phyloP scores from a whole-genome alignment of 2,888 invertebrate species.

The Caprella mutica region DNA sequence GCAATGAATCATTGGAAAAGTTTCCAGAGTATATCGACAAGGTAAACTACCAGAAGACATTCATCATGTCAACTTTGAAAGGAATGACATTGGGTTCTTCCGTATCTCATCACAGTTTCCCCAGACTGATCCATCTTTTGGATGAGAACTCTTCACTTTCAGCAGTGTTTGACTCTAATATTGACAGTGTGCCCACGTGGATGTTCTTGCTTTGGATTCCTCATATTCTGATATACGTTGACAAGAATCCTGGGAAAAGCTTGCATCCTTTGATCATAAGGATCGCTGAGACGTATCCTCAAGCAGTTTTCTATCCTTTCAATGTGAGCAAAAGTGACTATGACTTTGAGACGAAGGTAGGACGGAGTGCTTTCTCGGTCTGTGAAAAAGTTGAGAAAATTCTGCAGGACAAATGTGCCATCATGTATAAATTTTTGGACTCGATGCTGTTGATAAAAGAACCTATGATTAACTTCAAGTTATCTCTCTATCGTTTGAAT shows the following conservation, averaged over 20 bases:
- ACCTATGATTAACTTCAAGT: conserved; percentile 15
- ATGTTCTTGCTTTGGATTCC: conserved; percentile 32
- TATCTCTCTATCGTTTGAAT: too few relatives aligned
- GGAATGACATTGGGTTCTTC: conserved; percentile 25
- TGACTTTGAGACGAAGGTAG: conserved; percentile 15
- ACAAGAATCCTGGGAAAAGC: conserved; percentile 20
- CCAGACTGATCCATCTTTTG: conserved; percentile 29
- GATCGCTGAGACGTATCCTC: conserved; percentile 29
- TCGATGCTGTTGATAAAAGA: conserved; percentile 20
- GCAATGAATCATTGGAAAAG: conserved; percentile 20
- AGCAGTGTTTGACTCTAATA: conserved; percentile 6
- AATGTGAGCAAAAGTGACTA: conserved; percentile 20
- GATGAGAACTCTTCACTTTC: conserved; percentile 18
- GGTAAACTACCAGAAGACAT: conserved; percentile 7
- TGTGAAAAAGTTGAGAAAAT: conserved; percentile 18
- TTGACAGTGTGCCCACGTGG: conserved; percentile 24
- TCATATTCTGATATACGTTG: conserved; percentile 33
- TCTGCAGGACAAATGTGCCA: conserved; percentile 8
- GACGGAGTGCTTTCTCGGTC: conserved; percentile 13
- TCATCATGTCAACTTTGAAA: conserved; percentile 15
- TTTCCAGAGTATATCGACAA: conserved; percentile 15
- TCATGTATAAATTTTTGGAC: conserved; percentile 19
- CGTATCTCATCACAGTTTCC: conserved; percentile 27
- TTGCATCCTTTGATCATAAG: conserved; percentile 23
- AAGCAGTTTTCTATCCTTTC: conserved; percentile 31